A percentile compares a stretch with the other conserved stretches of the same genome.
These are phyloP conservation scores for Pica pica DNA, from an alignment of 2,113 vertebrate genomes.

Conservation along the genomic window DNA sequence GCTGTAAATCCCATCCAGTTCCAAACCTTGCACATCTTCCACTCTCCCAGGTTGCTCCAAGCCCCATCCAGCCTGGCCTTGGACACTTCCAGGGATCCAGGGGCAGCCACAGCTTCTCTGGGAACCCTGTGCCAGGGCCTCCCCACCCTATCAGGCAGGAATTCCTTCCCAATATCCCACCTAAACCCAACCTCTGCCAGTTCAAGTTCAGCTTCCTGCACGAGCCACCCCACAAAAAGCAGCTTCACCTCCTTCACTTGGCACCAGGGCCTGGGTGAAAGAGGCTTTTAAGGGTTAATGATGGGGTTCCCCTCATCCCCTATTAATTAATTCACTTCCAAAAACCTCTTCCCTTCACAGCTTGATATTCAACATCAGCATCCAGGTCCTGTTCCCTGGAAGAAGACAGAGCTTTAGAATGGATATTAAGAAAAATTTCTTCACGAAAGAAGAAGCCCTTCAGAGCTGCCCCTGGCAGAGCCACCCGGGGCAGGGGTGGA, in stretches of 20 bases:
- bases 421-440: not conserved
- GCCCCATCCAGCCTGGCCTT: rapidly evolving
- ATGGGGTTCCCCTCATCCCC: rapidly evolving
- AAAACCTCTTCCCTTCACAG: not conserved
- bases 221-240: rapidly evolving
- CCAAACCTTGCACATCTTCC: not conserved
- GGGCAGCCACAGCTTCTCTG: not conserved
- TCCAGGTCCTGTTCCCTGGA: not conserved
- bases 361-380: not conserved
- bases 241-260: not conserved
- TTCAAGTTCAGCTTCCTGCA: not conserved
- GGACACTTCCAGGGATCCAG: not conserved
- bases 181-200: not conserved
- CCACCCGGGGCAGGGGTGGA: not conserved
- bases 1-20: not conserved
- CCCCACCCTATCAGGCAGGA: not conserved
- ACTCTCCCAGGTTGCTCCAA: not conserved
- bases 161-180: not conserved
- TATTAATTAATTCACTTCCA: not conserved
- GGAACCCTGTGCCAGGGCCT: not conserved
- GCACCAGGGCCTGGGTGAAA: not conserved
- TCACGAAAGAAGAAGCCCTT: no score
- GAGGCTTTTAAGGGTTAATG: not conserved
- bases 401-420: not conserved
- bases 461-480: no score